Percentiles rank a stretch among this genome's conserved stretches.
These are phyloP conservation scores for Erebia epiphron DNA, from an alignment of 2,888 invertebrate species.

Conservation along the genomic window DNA sequence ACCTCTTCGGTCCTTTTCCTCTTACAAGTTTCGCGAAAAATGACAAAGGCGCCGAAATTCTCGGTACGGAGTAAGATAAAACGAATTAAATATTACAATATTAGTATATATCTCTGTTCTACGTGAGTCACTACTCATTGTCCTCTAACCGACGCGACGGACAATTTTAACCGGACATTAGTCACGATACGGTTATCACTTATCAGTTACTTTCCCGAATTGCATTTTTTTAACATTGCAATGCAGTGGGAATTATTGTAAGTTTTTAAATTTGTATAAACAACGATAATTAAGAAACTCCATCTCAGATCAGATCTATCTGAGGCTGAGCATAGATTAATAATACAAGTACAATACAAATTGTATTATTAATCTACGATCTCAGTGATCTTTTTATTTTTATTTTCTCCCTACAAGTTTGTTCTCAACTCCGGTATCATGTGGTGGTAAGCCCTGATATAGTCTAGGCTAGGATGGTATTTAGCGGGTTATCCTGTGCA, in stretches of 20 bases:
- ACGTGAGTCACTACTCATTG: conserved; percentile 40
- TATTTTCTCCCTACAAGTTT: too few relatives aligned
- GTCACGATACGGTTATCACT: conserved; percentile 59
- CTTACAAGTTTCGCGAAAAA: conserved; percentile 30
- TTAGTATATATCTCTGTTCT: neutral
- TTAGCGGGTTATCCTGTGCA: too few relatives aligned
- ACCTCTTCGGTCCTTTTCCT: conserved; percentile 30
- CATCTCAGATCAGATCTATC: too few relatives aligned
- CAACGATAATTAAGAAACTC: too few relatives aligned
- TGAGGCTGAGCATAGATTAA: too few relatives aligned
- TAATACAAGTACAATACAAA: too few relatives aligned
- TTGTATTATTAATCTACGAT: too few relatives aligned
- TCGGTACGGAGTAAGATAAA: conserved; percentile 29
- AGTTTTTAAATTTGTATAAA: neutral
- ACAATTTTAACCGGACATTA: conserved; percentile 56
- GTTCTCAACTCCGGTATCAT: too few relatives aligned
- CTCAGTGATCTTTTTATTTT: too few relatives aligned
- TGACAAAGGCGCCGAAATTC: conserved; percentile 37
- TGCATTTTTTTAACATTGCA: conserved; percentile 46
- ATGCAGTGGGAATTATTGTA: conserved; percentile 20
- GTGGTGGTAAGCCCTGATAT: too few relatives aligned
- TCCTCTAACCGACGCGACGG: conserved; percentile 51
- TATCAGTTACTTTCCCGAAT: conserved; percentile 51
- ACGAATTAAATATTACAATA: conserved; percentile 24
- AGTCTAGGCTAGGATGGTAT: too few relatives aligned